A percentile compares a stretch with the other conserved stretches of the same genome.
Conservation (phyloP, 2,888 invertebrate genomes). For the Chironomus riparius region DNA sequence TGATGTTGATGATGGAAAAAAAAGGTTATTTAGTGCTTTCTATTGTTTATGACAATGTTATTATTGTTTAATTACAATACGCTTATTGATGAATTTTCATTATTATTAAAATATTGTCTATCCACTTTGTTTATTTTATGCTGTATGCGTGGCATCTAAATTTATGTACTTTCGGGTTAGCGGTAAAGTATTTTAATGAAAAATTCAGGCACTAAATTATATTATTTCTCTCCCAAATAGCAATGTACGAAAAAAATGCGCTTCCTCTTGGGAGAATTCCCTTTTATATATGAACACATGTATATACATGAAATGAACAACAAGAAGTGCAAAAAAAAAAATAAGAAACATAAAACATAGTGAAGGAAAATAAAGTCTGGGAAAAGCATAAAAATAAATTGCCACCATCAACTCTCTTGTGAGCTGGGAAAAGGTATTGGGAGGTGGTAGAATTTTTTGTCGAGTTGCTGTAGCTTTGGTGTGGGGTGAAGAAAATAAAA, state of each 20-base stretch:
- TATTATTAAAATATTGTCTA: not conserved
- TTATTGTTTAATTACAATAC: not conserved
- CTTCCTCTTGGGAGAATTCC: not conserved
- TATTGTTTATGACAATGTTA: not conserved
- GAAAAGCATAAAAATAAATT: constrained; percentile 10
- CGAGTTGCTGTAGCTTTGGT: not conserved
- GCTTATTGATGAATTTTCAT: not conserved
- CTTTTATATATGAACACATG: not conserved
- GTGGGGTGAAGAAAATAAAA: not conserved
- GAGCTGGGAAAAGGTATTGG: not conserved
- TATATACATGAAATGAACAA: not conserved
- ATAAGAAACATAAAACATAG: not conserved
- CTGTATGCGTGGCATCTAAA: not conserved
- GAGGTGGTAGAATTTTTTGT: not conserved
- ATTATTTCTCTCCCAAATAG: no score
- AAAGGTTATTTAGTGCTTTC: not conserved
- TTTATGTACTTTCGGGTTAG: no score
- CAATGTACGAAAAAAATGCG: not conserved
- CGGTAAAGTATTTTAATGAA: no score
- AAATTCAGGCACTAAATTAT: no score
- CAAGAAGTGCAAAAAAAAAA: not conserved
- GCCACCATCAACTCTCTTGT: not conserved
- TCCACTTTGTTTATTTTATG: not conserved
- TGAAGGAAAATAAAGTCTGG: not conserved
- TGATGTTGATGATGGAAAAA: no score